These are phyloP conservation scores for Momotus momota DNA, from an alignment of 2,797 vertebrate species.

Conservation along the genomic window DNA sequence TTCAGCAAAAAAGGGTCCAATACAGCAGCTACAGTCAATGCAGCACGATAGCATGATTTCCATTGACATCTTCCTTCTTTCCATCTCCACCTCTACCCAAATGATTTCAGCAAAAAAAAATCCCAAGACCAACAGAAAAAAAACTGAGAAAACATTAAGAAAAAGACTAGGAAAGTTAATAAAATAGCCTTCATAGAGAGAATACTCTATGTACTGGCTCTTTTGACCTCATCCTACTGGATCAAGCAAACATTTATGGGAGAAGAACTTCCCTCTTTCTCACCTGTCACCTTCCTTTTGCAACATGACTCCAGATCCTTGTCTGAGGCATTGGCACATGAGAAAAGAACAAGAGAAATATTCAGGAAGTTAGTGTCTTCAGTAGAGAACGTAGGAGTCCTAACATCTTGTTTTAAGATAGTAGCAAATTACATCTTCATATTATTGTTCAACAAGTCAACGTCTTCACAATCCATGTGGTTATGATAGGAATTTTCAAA, in stretches of 20 bases:
- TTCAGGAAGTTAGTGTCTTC: neutral
- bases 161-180: neutral
- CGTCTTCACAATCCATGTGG: neutral
- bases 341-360: neutral
- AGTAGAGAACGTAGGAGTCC: neutral
- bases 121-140: neutral
- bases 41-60: neutral
- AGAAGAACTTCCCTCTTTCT: neutral
- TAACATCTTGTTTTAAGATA: neutral
- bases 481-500: neutral
- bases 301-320: neutral
- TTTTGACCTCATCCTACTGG: neutral
- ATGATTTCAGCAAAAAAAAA: neutral
- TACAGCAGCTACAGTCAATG: neutral
- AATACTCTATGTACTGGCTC: neutral
- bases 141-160: neutral
- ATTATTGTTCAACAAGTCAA: neutral
- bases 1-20: neutral
- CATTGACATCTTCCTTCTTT: neutral
- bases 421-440: neutral
- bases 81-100: neutral
- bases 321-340: neutral
- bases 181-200: neutral
- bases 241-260: neutral
- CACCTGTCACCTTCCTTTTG: neutral